Evolutionary conservation across 2,888 invertebrate genomes (phyloP).

Genomic region (Onchidella celtica): DNA sequence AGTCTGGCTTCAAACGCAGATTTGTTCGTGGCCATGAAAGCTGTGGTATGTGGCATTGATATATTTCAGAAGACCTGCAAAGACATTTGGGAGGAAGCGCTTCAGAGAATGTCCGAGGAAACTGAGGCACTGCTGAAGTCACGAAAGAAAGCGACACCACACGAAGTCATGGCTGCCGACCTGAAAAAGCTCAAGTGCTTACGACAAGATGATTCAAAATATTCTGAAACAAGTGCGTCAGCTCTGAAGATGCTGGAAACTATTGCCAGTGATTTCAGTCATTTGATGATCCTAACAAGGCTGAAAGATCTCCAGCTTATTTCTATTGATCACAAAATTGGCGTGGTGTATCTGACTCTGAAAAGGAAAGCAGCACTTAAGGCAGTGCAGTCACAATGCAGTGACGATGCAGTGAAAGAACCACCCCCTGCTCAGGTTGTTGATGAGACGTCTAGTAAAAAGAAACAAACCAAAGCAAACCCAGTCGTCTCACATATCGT

Average conservation of each 20-base stretch:
- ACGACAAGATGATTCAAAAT: background rate
- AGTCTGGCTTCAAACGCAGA: background rate
- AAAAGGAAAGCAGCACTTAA: background rate
- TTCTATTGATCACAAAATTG: background rate
- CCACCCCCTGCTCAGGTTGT: too few relatives aligned
- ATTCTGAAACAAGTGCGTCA: background rate
- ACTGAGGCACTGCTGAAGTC: background rate
- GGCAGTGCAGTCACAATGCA: too few relatives aligned
- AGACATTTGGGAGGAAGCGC: background rate
- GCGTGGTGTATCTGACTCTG: background rate
- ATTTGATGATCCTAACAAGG: background rate
- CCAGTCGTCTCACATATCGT: too few relatives aligned
- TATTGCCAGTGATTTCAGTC: background rate
- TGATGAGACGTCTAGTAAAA: too few relatives aligned
- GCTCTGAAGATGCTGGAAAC: background rate
- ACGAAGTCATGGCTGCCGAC: background rate
- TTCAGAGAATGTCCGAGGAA: background rate
- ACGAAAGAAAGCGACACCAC: background rate
- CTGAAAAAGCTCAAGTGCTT: background rate
- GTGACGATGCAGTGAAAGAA: too few relatives aligned
- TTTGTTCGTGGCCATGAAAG: background rate
- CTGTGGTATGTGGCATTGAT: background rate
- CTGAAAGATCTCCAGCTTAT: background rate
- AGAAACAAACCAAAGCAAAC: too few relatives aligned
- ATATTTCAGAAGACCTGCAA: background rate